These are phyloP conservation scores for Athalia cordata DNA, from an alignment of 2,888 invertebrate species.

Conservation along the genomic window DNA sequence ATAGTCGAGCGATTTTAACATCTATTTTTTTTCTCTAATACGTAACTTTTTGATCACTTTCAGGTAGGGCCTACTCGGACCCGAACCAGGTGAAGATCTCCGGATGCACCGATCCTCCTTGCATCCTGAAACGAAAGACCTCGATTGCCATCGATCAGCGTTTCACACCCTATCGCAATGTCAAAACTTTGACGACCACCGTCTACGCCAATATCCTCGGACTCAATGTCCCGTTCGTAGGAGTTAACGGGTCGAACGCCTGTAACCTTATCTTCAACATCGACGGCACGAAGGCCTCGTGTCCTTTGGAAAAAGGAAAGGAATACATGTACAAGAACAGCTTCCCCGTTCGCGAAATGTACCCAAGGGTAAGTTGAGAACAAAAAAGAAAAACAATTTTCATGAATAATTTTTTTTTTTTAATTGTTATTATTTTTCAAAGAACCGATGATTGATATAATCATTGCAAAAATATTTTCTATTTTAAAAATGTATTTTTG, in stretches of 20 bases:
- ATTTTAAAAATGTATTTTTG: no score
- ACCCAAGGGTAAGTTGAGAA: slow-evolving; percentile 75
- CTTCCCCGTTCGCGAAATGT: slow-evolving; percentile 76
- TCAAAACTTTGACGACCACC: slow-evolving; percentile 76
- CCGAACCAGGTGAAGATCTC: slow-evolving; percentile 76
- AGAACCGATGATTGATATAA: no score
- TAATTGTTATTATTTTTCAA: neutral
- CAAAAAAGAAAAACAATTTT: neutral
- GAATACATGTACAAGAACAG: slow-evolving; percentile 83
- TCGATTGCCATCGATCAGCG: slow-evolving; percentile 76
- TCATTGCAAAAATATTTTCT: no score
- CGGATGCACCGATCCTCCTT: slow-evolving; percentile 80
- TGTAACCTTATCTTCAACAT: slow-evolving; percentile 79
- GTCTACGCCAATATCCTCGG: slow-evolving; percentile 81
- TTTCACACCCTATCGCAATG: slow-evolving; percentile 78
- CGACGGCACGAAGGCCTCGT: slow-evolving; percentile 78
- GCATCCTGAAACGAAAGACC: slow-evolving; percentile 80
- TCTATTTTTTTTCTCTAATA: neutral
- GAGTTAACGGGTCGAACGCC: slow-evolving; percentile 83
- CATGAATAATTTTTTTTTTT: no score
- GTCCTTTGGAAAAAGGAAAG: slow-evolving; percentile 81
- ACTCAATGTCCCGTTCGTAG: slow-evolving; percentile 83
- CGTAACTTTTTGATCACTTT: slow-evolving; percentile 60
- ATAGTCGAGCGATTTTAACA: neutral
- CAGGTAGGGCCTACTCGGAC: slow-evolving; percentile 73